Evolutionary conservation across 2,797 vertebrate species (phyloP), one percentile per base, ranked within the genome.

Genomic region (Mico argentatus): DNA sequence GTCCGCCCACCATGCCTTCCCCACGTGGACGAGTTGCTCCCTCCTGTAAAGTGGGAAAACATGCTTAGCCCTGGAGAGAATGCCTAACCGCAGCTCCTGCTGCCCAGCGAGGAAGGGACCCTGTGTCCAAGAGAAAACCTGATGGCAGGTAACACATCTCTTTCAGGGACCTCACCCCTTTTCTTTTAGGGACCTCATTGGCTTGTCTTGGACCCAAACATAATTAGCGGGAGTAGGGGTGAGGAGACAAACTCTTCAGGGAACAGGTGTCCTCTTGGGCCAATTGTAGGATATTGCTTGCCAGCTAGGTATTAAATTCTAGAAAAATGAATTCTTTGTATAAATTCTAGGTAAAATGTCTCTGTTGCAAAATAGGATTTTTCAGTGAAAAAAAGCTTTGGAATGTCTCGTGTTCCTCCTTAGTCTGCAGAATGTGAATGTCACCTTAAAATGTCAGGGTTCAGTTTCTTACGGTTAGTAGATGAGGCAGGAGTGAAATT

Each of bases 101-200:
- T 64, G 4, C 17, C 11, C 0, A 48, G 13, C 0, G 1, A 19
- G 46, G 41, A 27, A 0, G 26, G 19, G 36, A 3, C 11, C 0
- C 24, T 4, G 26, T 27, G 4, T 24, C 50, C 7, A 12, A 17
- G 55, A 5, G 33, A 41, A 33, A 22, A 26, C 59, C 13, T 15
- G n/a, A 9, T 6, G 0, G 2, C 1, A 5, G 55, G 89, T 5
- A 2, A 14, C 19, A 0, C 0, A 76, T 82, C 17, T 46, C 20
- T 85, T 39, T 3, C 14, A 17, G 52, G 39, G 3, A 13, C 64
- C 41, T 52, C 9, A 5, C 2, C 27, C 50, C 14, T 14, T 82
- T 14, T 48, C 20, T 85, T 39, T 3, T 12, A 17, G 52, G 39
- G 3, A 11, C 44, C 79, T 55, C 5, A 5, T 50, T 50, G 30